Evolutionary conservation across 2,888 invertebrate species (phyloP).

Genomic region (Polia nebulosa): DNA sequence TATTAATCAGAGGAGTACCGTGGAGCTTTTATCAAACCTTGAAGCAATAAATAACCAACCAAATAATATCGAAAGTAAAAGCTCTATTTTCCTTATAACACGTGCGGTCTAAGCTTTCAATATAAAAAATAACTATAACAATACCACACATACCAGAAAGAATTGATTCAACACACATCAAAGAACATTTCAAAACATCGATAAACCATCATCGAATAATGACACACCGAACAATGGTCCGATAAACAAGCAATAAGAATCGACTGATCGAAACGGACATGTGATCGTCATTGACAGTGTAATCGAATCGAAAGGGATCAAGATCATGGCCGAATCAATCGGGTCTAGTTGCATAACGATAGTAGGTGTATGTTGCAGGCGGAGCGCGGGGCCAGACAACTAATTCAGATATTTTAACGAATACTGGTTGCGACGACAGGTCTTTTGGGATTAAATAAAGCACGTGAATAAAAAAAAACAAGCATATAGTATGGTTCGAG

Average conservation of each 20-base stretch:
- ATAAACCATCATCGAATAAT: slow-evolving; percentile 62
- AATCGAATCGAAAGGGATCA: slow-evolving; percentile 80
- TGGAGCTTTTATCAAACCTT: too few relatives aligned
- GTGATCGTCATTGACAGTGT: slow-evolving; percentile 73
- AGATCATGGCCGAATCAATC: slow-evolving; percentile 81
- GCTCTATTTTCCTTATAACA: neutral
- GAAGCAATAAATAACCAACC: neutral
- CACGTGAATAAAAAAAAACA: too few relatives aligned
- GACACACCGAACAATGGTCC: slow-evolving; percentile 58
- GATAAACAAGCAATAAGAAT: slow-evolving; percentile 66
- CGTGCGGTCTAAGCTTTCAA: neutral
- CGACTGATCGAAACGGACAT: slow-evolving; percentile 70
- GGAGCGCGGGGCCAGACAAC: slow-evolving; percentile 38
- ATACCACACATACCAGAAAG: slow-evolving; percentile 23
- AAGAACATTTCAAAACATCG: slow-evolving; percentile 57
- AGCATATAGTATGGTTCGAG: too few relatives aligned
- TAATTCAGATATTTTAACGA: neutral
- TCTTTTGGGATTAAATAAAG: too few relatives aligned
- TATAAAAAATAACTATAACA: slow-evolving; percentile 30
- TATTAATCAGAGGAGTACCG: too few relatives aligned
- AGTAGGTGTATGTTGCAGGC: slow-evolving; percentile 59
- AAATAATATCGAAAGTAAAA: slow-evolving; percentile 19
- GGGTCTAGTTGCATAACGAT: slow-evolving; percentile 69
- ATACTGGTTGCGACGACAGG: too few relatives aligned
- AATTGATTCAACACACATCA: slow-evolving; percentile 44